Conservation (phyloP, 2,113 vertebrate genomes). For the Nansenia antarctica region DNA sequence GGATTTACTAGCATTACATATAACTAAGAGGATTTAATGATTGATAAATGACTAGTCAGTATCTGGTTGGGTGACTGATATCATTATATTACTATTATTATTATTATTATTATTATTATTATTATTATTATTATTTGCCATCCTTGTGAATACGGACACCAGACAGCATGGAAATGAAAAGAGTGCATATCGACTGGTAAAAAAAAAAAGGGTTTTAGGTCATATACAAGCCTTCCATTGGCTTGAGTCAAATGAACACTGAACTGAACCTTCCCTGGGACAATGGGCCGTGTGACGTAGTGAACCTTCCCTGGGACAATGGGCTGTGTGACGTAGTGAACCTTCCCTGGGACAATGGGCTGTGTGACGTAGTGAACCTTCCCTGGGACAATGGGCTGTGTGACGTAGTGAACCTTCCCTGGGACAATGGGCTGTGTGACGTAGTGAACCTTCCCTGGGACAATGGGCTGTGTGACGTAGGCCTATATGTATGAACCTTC, state of each 20-base stretch:
- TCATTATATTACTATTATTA: no score
- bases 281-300: constrained; percentile 42
- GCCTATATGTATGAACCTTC: no score
- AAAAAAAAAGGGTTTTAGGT: no score
- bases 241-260: not conserved
- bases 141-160: no score
- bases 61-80: no score
- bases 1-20: not conserved
- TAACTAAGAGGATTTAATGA: no score
- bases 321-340: constrained; percentile 37
- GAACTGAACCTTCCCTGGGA: constrained; percentile 18
- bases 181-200: no score
- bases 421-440: constrained; percentile 42
- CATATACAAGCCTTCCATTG: not conserved
- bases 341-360: constrained; percentile 35
- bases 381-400: constrained; percentile 35
- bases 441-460: constrained; percentile 31
- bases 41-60: no score
- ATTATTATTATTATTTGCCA: no score
- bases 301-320: constrained; percentile 30
- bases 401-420: constrained; percentile 30
- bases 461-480: constrained; percentile 42
- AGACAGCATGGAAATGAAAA: no score
- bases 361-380: constrained; percentile 33
- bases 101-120: no score